Evolutionary conservation across 1,140 invertebrate species (phyloP).

Genomic region (Drosophila sp.): DNA sequence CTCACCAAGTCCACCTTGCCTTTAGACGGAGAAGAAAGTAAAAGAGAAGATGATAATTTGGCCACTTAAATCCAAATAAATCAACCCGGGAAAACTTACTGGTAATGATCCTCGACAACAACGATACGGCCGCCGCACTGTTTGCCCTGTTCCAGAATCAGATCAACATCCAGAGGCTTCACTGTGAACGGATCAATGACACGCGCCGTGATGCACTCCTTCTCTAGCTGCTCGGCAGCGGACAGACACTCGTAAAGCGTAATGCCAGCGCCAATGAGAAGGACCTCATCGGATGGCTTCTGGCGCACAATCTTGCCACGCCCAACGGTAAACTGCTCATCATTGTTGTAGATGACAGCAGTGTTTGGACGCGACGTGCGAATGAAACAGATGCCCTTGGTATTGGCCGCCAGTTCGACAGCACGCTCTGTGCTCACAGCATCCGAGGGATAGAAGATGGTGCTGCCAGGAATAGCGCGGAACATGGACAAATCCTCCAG

Average conservation of each 20-base stretch:
- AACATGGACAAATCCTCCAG: constrained; percentile 99
- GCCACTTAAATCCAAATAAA: not conserved
- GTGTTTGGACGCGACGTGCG: constrained; percentile 97
- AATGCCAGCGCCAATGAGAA: constrained; percentile 96
- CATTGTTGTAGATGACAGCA: constrained; percentile 93
- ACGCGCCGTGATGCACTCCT: constrained; percentile 89
- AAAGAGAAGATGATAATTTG: not conserved
- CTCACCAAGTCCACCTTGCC: constrained; percentile 96
- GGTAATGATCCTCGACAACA: constrained; percentile 99
- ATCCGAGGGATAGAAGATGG: constrained; percentile 98
- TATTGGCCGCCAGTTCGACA: constrained; percentile 98
- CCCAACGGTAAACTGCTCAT: constrained; percentile 93
- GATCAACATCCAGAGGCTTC: constrained; percentile 95
- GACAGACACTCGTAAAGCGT: constrained; percentile 96
- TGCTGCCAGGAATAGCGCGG: constrained; percentile 94
- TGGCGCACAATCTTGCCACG: constrained; percentile 92
- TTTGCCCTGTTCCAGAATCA: constrained; percentile 92
- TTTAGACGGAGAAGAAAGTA: constrained; percentile 32
- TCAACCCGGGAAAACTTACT: constrained; percentile 85
- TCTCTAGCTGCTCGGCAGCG: constrained; percentile 92
- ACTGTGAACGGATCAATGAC: constrained; percentile 98
- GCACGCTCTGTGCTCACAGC: constrained; percentile 97
- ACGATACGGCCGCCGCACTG: constrained; percentile 93
- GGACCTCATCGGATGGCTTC: constrained; percentile 90
- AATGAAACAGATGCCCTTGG: constrained; percentile 97